Base-by-base conservation (phyloP, 2,797 vertebrate species). In the Tarsius wallacei region DNA sequence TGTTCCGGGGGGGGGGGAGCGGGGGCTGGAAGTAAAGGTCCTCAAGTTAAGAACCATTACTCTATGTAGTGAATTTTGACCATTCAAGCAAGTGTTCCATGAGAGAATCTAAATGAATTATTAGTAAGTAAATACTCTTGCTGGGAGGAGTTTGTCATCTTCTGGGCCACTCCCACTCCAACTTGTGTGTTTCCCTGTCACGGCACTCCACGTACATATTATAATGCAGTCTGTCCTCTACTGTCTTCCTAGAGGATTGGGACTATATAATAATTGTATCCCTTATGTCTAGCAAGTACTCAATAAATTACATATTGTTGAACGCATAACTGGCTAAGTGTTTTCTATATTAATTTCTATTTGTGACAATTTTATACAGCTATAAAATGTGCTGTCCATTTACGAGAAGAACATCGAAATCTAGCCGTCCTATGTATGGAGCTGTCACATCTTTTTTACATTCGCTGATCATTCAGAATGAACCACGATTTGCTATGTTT, bases 401-500 rank as follows among this genome's bases (percentile, higher is more conserved):
- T 63, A 99, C 98, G 83, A 99, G 99, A 98, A 99, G 99, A 97
- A 98, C 97, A 66, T 99, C 98, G 98, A 99, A 99, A 93, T 98
- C 99, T 4, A 99, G 98, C 19, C 98, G 98, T 77, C 98, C 99
- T 0, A 85, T 98, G 0, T 99, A 99, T 31, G 98, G 98, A 66
- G 95, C 99, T 1, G 98, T 99, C 74, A 99, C 99, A 14, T 99
- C 99, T 0, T 99, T 99, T 98, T 98, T 99, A 90, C 99, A 99
- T 14, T 99, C 99, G 0, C 94, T 99, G 97, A 99, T 99, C 83
- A 98, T 98, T 16, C 99, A 99, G 15, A 85, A 99, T 57, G 99
- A 99, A 93, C 99, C 99, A 19, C 99, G 99, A 82, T 99, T 99
- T 82, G 99, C 99, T 81, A 99, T 99, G 99, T 99, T 99, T 94